Conservation (phyloP, 2,797 vertebrate genomes). For the Distichodus sexfasciatus region DNA sequence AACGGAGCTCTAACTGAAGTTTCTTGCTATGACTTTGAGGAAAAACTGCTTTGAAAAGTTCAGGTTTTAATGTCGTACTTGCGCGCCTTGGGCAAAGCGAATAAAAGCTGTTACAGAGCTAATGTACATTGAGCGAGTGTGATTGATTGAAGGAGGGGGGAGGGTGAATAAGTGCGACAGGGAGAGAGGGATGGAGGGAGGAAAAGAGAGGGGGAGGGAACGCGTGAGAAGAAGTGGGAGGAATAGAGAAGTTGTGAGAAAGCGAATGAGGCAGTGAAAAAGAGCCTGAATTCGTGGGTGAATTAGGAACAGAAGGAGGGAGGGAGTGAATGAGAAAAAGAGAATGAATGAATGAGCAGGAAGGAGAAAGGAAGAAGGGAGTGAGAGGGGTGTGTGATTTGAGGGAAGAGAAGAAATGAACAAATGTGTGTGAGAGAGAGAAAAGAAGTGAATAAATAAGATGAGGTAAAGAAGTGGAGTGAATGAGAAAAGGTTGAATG, state of each 20-base stretch:
- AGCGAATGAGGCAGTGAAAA: no score
- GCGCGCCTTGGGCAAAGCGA: conserved; percentile 8
- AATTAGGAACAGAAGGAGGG: no score
- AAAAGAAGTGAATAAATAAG: background rate
- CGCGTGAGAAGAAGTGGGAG: no score
- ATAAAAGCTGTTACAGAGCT: conserved; percentile 7
- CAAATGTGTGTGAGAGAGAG: background rate
- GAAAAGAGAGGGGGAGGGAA: no score
- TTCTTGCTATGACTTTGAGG: background rate
- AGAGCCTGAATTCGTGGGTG: no score
- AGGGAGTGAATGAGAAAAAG: background rate
- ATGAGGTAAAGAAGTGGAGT: background rate
- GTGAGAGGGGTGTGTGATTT: background rate
- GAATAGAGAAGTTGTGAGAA: no score
- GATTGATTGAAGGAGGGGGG: background rate
- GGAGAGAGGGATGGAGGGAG: no score
- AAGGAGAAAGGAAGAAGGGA: background rate
- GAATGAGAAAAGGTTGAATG: background rate
- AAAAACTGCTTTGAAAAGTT: background rate
- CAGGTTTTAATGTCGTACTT: background rate
- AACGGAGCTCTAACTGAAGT: background rate
- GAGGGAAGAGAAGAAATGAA: background rate
- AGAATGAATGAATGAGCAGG: background rate
- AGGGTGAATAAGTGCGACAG: background rate
- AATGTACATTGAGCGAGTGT: conserved; percentile 10